Conservation (phyloP, 2,888 invertebrate genomes). For the Scaptomyza parva region DNA sequence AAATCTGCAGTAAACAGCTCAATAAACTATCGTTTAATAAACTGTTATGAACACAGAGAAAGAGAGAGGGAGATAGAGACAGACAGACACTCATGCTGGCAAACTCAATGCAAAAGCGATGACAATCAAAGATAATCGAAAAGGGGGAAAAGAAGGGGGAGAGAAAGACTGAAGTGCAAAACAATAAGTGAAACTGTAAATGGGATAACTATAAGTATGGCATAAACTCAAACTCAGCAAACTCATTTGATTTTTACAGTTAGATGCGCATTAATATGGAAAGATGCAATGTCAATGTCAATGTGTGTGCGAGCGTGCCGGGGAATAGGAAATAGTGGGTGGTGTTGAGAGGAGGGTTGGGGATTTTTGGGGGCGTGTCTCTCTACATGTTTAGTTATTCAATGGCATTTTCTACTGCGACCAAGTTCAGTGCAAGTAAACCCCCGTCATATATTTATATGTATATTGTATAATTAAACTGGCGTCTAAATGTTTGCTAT, state of each 20-base stretch:
- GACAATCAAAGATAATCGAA: slow-evolving; percentile 20
- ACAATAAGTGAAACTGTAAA: slow-evolving; percentile 12
- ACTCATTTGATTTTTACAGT: slow-evolving; percentile 47
- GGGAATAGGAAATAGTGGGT: too few species aligned
- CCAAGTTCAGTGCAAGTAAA: slow-evolving; percentile 46
- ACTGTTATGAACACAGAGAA: slow-evolving; percentile 33
- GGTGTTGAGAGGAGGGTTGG: fast-evolving
- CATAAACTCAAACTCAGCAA: not conserved
- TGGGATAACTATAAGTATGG: not conserved
- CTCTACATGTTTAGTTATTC: slow-evolving; percentile 9
- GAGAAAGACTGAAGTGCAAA: not conserved
- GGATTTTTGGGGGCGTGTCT: not conserved
- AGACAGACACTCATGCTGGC: slow-evolving; percentile 9
- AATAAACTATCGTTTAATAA: slow-evolving; percentile 41
- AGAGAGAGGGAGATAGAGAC: slow-evolving; percentile 1
- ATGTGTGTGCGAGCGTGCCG: slow-evolving; percentile 11
- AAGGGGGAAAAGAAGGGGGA: not conserved
- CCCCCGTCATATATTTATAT: too few species aligned
- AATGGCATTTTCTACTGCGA: slow-evolving; percentile 49
- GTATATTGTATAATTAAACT: slow-evolving; percentile 61
- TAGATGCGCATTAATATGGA: slow-evolving; percentile 47
- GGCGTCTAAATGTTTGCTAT: slow-evolving; percentile 70
- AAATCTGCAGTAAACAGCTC: slow-evolving; percentile 23
- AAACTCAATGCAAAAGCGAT: slow-evolving; percentile 27
- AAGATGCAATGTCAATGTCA: slow-evolving; percentile 70